Evolutionary conservation across 2,888 invertebrate species (phyloP).

Genomic region (Drosophila austrosaltans): DNA sequence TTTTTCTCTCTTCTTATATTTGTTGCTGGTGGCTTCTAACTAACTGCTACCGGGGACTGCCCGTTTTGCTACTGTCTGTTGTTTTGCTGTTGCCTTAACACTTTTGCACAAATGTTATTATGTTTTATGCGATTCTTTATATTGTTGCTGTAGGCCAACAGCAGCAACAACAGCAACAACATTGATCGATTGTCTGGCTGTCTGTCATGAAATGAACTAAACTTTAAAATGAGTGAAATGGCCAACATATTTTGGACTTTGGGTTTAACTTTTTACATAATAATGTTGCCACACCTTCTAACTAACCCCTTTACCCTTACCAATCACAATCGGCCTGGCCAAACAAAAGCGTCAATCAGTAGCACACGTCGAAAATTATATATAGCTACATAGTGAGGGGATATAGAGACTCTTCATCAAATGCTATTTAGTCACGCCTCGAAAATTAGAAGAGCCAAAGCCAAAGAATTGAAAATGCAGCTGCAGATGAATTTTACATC

Average conservation of each 20-base stretch:
- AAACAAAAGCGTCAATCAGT: neutral
- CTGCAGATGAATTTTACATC: slow-evolving; percentile 45
- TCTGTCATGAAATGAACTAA: slow-evolving; percentile 56
- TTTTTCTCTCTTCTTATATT: slow-evolving; percentile 21
- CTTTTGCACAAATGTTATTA: slow-evolving; percentile 77
- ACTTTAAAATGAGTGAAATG: slow-evolving; percentile 47
- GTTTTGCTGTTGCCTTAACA: slow-evolving; percentile 75
- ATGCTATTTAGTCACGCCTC: slow-evolving; percentile 53
- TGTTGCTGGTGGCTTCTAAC: slow-evolving; percentile 15
- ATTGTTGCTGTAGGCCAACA: slow-evolving; percentile 29
- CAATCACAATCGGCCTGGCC: neutral
- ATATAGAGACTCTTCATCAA: slow-evolving; percentile 21
- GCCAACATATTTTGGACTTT: slow-evolving; percentile 27
- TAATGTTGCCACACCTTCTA: neutral
- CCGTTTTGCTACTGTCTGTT: slow-evolving; percentile 65
- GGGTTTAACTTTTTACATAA: neutral
- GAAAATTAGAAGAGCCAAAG: slow-evolving; percentile 9
- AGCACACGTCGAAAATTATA: slow-evolving; percentile 20
- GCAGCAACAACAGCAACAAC: slow-evolving; percentile 38
- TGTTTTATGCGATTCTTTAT: slow-evolving; percentile 49
- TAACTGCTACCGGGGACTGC: slow-evolving; percentile 32
- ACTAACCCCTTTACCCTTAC: too few relatives aligned
- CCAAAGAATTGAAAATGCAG: slow-evolving; percentile 30
- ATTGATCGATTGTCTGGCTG: slow-evolving; percentile 68
- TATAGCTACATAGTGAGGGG: neutral